phyloP scores from a whole-genome alignment of 2,113 vertebrate genomes.

The Gymnogyps californianus region DNA sequence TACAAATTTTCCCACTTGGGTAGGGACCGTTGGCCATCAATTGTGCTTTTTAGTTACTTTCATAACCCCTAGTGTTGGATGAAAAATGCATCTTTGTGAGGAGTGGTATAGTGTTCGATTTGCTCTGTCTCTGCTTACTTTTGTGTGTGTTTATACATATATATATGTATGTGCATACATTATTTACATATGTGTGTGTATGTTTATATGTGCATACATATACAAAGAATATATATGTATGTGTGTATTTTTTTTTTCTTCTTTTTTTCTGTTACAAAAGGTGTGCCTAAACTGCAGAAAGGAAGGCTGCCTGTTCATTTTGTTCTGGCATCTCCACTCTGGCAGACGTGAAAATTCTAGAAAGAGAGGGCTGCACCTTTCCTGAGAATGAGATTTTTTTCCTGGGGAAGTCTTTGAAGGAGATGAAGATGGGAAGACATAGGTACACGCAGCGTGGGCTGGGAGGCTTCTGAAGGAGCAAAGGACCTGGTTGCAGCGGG shows the following conservation, averaged over 20 bases:
- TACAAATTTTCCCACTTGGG: background rate
- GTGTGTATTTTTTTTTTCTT: background rate
- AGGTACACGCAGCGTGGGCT: accelerated
- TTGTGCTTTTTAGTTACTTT: background rate
- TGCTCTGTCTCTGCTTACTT: background rate
- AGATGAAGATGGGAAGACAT: background rate
- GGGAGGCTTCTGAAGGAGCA: background rate
- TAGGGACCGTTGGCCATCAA: background rate
- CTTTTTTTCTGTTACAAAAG: background rate
- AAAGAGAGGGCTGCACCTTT: background rate
- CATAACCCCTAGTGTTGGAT: background rate
- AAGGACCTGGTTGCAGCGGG: background rate
- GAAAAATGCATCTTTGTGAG: background rate
- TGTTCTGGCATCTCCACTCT: background rate
- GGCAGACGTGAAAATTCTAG: background rate
- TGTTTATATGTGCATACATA: background rate
- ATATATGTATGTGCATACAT: background rate
- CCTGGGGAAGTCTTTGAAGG: background rate
- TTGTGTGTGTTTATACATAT: background rate
- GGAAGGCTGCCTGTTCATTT: background rate
- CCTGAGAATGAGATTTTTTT: background rate
- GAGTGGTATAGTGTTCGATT: background rate
- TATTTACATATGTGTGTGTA: background rate
- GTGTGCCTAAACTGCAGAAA: background rate
- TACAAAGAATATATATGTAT: background rate